Evolutionary conservation across 2,888 invertebrate genomes (phyloP), one percentile per base, ranked within the genome.

Genomic region (Drosophila seclusa): DNA sequence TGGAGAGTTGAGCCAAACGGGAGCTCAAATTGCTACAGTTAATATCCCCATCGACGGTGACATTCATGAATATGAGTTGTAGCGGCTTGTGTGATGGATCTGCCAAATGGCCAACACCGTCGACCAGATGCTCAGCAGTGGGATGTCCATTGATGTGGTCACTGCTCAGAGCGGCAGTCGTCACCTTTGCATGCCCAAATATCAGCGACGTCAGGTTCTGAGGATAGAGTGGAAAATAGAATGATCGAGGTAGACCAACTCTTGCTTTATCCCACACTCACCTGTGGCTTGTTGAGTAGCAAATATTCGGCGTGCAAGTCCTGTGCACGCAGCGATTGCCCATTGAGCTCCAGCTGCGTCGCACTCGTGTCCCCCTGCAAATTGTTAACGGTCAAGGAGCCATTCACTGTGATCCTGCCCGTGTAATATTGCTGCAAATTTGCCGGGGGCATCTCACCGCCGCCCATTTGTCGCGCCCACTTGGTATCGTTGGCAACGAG

Each of bases 381-480:
- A 70, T 89, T 90, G 7, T 71, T 76, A 0, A 92, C 65, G 2
- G 87, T 90, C 45, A 92, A 67, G 0, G 91, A 86, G 1, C 92
- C 92, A 18, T 90, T 89, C 2, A 92, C 73, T 1, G 78, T 78
- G 1, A 92, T 81, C 62, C 72, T 86, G 27, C 89, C 91, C 0
- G 87, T 91, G 32, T 92, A 92, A 29, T 84, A 87, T 40, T 92
- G 92, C 62, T 90, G 85, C 7, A 92, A 90, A 0, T 45, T 54
- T 42, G 2, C 24, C 5, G 78, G 13, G 3, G n/a, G 7, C 0
- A 11, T 4, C 2, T 73, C 63, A 6, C 36, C 27, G 0, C 45
- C 24, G 16, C 7, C 7, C 38, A 36, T 57, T 58, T 73, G 72
- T 18, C 82, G 76, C 0, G 68, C 42, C 11, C 67, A 36, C 7